Conservation (phyloP, 1,140 invertebrate species). For the Himalopsyche phryganea region DNA sequence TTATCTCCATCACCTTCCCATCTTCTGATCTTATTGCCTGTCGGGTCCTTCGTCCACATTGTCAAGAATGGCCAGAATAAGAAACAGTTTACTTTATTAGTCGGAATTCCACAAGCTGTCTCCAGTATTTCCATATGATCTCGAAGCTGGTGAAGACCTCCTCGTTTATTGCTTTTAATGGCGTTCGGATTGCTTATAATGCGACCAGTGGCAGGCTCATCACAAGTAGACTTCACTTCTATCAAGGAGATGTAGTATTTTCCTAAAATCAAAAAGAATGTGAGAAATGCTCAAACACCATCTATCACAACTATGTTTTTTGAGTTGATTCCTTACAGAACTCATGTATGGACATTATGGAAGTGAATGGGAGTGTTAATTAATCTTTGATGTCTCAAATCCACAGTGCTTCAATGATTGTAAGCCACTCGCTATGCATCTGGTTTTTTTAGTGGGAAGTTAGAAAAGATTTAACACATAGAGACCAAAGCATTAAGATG, state of each 20-base stretch:
- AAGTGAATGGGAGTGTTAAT: too few relatives aligned
- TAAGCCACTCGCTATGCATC: too few relatives aligned
- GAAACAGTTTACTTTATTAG: constrained; percentile 35
- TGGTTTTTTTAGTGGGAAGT: too few relatives aligned
- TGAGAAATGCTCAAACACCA: too few relatives aligned
- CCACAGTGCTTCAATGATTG: too few relatives aligned
- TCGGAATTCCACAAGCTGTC: constrained; percentile 17
- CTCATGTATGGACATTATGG: too few relatives aligned
- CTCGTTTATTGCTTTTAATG: constrained; percentile 44
- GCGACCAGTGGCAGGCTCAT: constrained; percentile 26
- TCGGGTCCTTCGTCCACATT: constrained; percentile 37
- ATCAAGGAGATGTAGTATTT: constrained; percentile 36
- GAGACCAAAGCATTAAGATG: too few relatives aligned
- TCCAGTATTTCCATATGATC: constrained; percentile 41
- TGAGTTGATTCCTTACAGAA: too few relatives aligned
- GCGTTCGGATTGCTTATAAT: constrained; percentile 36
- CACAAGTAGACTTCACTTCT: constrained; percentile 43
- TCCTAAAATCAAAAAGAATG: constrained; percentile 30
- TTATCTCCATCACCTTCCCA: constrained; percentile 38
- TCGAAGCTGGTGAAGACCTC: constrained; percentile 41
- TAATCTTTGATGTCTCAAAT: too few relatives aligned
- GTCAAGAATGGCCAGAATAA: constrained; percentile 41
- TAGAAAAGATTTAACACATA: too few relatives aligned
- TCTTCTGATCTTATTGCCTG: constrained; percentile 33
- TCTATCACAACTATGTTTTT: too few relatives aligned